Evolutionary conservation across 2,113 vertebrate species (phyloP).

Genomic region (Lycaon pictus): DNA sequence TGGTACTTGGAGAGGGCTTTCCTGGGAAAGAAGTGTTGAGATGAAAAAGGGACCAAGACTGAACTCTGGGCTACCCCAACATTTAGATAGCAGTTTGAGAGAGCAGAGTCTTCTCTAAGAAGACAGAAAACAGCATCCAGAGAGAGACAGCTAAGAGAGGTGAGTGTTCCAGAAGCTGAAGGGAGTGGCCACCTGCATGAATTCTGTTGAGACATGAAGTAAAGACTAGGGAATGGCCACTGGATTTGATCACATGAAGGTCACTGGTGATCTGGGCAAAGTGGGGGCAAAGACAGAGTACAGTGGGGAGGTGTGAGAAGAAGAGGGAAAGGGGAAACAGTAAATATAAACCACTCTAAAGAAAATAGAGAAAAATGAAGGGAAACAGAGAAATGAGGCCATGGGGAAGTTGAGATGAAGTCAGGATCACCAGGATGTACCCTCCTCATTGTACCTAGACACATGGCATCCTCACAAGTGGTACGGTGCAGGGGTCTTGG

Average conservation of each 20-base stretch:
- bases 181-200: background rate
- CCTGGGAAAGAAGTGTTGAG: conserved; percentile 3
- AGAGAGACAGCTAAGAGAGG: background rate
- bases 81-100: background rate
- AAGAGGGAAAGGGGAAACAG: background rate
- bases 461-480: background rate
- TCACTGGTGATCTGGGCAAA: background rate
- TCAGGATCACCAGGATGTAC: background rate
- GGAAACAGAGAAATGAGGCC: background rate
- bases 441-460: background rate
- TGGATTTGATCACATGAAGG: background rate
- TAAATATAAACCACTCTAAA: background rate
- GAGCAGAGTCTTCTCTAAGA: background rate
- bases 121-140: conserved; percentile 7
- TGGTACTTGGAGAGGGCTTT: background rate
- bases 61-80: background rate
- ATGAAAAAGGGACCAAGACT: background rate
- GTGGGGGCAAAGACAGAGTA: background rate
- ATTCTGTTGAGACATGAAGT: background rate
- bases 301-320: background rate
- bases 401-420: background rate
- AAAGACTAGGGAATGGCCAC: background rate
- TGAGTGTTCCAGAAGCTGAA: background rate
- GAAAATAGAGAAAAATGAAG: conserved; percentile 17
- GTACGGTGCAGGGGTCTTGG: background rate